Evolutionary conservation across 2,113 vertebrate genomes (phyloP).

Genomic region (Heterochromis multidens): DNA sequence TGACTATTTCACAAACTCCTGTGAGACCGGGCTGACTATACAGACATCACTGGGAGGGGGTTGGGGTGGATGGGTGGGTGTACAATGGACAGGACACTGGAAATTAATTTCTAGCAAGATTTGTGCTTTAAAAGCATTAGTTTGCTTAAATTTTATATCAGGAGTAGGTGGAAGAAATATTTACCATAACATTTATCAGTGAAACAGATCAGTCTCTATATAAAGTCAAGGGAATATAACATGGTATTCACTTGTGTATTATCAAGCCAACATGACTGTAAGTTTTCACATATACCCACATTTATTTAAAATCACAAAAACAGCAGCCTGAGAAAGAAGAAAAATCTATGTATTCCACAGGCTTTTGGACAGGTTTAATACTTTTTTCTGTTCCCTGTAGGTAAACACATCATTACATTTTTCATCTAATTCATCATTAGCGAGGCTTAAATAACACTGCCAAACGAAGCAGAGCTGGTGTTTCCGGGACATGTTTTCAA

Average conservation of each 20-base stretch:
- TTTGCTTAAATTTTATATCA: neutral
- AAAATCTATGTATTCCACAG: neutral
- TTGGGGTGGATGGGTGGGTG: neutral
- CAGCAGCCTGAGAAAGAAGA: neutral
- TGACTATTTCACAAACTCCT: neutral
- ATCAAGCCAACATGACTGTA: neutral
- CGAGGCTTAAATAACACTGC: constrained; percentile 15
- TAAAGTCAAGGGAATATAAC: neutral
- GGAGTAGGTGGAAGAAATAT: neutral
- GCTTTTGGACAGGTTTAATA: constrained; percentile 34
- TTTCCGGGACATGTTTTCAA: constrained; percentile 18
- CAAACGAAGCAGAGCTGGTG: constrained; percentile 12
- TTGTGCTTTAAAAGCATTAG: neutral
- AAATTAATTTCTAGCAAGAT: neutral
- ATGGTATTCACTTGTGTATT: neutral
- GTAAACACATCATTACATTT: neutral
- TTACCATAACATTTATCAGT: neutral
- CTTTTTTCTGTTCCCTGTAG: neutral
- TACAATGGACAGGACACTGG: too few relatives aligned
- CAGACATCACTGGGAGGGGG: neutral
- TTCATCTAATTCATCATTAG: constrained; percentile 31
- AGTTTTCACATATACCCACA: neutral
- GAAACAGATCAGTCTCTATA: neutral
- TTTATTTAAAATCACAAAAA: neutral
- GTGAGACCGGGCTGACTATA: neutral